Percentiles rank a stretch among this genome's conserved stretches.
Conservation (phyloP, 2,113 vertebrate species). For the Fulica atra region DNA sequence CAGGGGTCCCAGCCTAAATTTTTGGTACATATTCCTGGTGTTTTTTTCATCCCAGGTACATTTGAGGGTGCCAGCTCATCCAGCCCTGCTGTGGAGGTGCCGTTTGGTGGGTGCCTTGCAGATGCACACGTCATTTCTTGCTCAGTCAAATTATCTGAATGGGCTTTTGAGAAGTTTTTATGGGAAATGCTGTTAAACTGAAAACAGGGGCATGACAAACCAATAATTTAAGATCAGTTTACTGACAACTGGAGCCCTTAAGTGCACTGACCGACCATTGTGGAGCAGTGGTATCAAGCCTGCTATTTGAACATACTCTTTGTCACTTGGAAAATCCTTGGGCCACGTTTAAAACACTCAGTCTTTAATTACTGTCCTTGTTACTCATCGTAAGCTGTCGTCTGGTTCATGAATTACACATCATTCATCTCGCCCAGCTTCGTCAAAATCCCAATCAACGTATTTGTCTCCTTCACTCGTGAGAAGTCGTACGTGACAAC, state of each 20-base stretch:
- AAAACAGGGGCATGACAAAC: conserved; percentile 70
- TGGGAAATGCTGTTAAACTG: conserved; percentile 58
- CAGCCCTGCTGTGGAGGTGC: neutral
- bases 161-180: conserved; percentile 64
- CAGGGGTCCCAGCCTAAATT: neutral
- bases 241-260: conserved; percentile 52
- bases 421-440: neutral
- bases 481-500: neutral
- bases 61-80: neutral
- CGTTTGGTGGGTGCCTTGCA: neutral
- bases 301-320: conserved; percentile 10
- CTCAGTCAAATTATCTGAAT: conserved; percentile 57
- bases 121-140: neutral
- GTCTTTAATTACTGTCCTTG: conserved; percentile 49
- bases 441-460: neutral
- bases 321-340: conserved; percentile 36
- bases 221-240: conserved; percentile 63
- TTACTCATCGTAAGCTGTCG: conserved; percentile 24
- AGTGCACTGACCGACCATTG: conserved; percentile 18
- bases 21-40: neutral
- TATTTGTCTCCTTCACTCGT: neutral
- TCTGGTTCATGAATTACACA: conserved; percentile 14
- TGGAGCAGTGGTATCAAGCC: neutral
- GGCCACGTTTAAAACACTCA: conserved; percentile 13
- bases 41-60: neutral